phyloP scores from a whole-genome alignment of 2,797 vertebrate species.

The Brachymystax lenok region DNA sequence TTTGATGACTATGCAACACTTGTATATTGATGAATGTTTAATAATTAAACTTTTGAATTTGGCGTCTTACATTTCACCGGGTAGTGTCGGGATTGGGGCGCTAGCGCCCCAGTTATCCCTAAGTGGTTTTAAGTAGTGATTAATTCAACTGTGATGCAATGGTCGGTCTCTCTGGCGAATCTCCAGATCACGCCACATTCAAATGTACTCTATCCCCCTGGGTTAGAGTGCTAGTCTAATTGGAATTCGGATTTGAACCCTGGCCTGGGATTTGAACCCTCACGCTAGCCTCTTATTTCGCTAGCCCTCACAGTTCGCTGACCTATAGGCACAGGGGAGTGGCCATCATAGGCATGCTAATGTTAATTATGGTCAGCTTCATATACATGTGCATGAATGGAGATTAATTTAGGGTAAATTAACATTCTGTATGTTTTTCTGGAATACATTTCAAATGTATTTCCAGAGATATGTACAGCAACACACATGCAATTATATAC shows the following conservation, averaged over 20 bases:
- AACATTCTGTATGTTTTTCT: background rate
- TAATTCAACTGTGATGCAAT: constrained; percentile 22
- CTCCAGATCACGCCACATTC: constrained; percentile 15
- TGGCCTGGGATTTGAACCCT: constrained; percentile 24
- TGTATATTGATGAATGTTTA: too few species aligned
- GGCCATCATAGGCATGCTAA: constrained; percentile 32
- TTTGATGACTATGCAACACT: too few species aligned
- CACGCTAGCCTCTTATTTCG: constrained; percentile 34
- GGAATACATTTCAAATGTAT: background rate
- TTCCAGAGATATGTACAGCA: background rate
- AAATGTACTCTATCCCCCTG: constrained; percentile 33
- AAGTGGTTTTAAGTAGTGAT: constrained; percentile 1
- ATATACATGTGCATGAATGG: constrained; percentile 4
- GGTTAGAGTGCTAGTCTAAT: constrained; percentile 53
- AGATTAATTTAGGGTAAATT: background rate
- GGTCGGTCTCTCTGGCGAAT: background rate
- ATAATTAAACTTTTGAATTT: too few species aligned
- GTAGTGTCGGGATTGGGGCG: too few species aligned
- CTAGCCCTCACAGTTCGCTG: constrained; percentile 46
- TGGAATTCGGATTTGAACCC: constrained; percentile 20
- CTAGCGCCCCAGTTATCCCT: too few species aligned
- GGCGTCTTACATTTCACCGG: too few species aligned
- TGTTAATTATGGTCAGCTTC: constrained; percentile 49
- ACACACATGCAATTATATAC: background rate
- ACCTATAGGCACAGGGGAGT: constrained; percentile 50